Evolutionary conservation across 2,113 vertebrate genomes (phyloP), one percentile per base, ranked within the genome.

Genomic region (Opisthocomus hoazin): DNA sequence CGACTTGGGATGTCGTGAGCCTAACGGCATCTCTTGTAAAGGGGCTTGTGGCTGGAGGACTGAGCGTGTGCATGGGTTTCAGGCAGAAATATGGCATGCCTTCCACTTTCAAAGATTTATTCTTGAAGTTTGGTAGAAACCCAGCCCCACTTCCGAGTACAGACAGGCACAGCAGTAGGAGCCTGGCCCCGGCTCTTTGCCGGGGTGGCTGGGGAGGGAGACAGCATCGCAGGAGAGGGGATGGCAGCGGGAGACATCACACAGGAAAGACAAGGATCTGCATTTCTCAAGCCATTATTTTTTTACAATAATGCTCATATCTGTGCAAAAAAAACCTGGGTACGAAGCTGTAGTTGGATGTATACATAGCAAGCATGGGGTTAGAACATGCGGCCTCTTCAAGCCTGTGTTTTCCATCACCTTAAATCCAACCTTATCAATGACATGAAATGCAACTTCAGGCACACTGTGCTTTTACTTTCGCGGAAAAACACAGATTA

Each of bases 191-290:
- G 12, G 34, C 57, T 7, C 18, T 70, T 27, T 10, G 12, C 51
- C 3, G 3, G 45, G 29, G 12, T 3, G 12, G 26, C 56, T 15
- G 37, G 36, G 56, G 43, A 37, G n/a, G 32, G 14, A 32, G 12
- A 29, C 39, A 24, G 37, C 43, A 45, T 7, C 2, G 0, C 17
- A 41, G 46, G 10, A 37, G 46, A 13, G 5, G 32, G 23, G 5
- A 18, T 0, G 14, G 41, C 0, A 7, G 10, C 5, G 4, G 23
- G 23, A 82, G 57, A 39, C 43, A 85, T 10, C 41, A 11, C 0
- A 4, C 18, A 50, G 27, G 68, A 39, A 79, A 63, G 19, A 39
- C 12, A 46, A 27, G 18, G 45, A 68, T 37, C 19, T n/a, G 8
- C 23, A 34, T 24, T 78, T 93, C 51, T 61, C 30, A 34, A 27